Evolutionary conservation across 2,113 vertebrate genomes (phyloP).

Genomic region (Varanus komodoensis): DNA sequence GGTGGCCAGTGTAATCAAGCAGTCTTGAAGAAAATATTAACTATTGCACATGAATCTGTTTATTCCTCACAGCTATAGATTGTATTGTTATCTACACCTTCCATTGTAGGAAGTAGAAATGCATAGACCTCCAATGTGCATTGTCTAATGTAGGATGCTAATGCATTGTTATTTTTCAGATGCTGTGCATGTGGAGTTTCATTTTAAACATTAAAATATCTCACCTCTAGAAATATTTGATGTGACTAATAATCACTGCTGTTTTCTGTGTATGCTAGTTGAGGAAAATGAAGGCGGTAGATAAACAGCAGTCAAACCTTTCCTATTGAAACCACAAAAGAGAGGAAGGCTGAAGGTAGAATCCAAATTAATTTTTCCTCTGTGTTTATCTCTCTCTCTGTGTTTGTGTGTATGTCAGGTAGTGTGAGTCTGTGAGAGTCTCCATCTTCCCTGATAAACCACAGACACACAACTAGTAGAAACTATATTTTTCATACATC

Average conservation of each 20-base stretch:
- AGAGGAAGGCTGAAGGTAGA: not conserved
- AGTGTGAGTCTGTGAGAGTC: too few relatives aligned
- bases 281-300: not conserved
- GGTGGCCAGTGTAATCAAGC: not conserved
- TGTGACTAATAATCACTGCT: not conserved
- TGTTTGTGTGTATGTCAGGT: too few relatives aligned
- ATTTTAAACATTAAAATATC: constrained; percentile 10
- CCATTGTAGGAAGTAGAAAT: not conserved
- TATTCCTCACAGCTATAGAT: not conserved
- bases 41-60: not conserved
- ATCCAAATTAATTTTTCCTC: not conserved
- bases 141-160: not conserved
- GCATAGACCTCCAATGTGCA: not conserved
- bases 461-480: not conserved
- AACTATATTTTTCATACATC: not conserved
- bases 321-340: not conserved
- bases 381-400: not conserved
- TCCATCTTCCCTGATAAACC: not conserved
- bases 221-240: not conserved
- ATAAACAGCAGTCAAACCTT: not conserved
- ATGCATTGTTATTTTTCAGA: not conserved
- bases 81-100: not conserved
- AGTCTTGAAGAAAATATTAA: not conserved
- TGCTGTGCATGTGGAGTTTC: not conserved
- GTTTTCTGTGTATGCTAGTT: not conserved